phyloP scores from a whole-genome alignment of 2,888 invertebrate species.

The Hydropsyche betteni region DNA sequence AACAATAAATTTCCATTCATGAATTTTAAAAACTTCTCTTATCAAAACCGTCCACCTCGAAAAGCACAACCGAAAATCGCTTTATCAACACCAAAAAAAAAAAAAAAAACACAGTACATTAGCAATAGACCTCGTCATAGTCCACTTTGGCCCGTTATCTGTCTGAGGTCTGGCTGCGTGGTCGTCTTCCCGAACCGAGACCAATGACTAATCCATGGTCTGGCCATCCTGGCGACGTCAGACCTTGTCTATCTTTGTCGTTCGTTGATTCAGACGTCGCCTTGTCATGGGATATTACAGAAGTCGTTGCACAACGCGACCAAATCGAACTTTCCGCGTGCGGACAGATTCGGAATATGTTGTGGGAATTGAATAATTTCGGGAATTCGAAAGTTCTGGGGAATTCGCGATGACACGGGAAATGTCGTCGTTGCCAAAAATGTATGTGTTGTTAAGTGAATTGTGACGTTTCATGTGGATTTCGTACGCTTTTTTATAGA shows the following conservation, averaged over 20 bases:
- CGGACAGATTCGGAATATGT: background rate
- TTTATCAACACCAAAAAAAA: too few relatives aligned
- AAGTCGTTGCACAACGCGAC: background rate
- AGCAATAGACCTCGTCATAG: background rate
- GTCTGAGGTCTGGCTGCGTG: background rate
- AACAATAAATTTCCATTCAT: too few relatives aligned
- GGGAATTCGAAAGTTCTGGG: conserved; percentile 2
- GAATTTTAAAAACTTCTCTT: too few relatives aligned
- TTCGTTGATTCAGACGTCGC: conserved; percentile 25
- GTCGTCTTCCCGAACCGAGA: background rate
- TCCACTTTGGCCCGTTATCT: background rate
- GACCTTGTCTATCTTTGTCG: conserved; percentile 33
- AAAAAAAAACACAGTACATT: background rate
- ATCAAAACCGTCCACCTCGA: too few relatives aligned
- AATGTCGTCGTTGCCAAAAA: conserved; percentile 15
- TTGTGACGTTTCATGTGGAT: too few relatives aligned
- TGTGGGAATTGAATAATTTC: background rate
- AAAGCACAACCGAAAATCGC: too few relatives aligned
- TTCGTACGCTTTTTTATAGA: too few relatives aligned
- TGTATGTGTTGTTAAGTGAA: background rate
- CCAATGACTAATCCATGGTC: conserved; percentile 21
- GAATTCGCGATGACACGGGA: background rate
- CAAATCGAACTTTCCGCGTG: background rate
- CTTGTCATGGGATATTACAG: conserved; percentile 34
- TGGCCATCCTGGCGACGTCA: conserved; percentile 15